Conservation (phyloP, 2,888 invertebrate species). For the Tanytarsus gracilentus region DNA sequence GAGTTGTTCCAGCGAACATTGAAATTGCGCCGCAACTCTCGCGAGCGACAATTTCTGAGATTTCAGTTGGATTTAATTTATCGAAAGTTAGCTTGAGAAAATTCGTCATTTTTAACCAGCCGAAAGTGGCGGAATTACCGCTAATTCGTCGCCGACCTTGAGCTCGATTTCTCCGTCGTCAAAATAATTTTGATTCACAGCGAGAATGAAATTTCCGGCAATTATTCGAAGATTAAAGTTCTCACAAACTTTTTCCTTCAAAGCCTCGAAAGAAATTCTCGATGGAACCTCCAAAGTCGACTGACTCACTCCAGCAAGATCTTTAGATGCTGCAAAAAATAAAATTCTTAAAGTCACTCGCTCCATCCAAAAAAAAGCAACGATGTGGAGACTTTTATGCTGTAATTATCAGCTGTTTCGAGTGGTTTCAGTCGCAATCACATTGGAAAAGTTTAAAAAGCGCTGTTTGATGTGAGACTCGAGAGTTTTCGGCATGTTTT, state of each 20-base stretch:
- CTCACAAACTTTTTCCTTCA: conserved; percentile 53
- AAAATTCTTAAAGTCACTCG: conserved; percentile 56
- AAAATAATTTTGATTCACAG: conserved; percentile 75
- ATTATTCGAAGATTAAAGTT: conserved; percentile 59
- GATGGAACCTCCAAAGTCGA: conserved; percentile 47
- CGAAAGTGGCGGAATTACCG: conserved; percentile 89
- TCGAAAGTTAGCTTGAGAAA: conserved; percentile 57
- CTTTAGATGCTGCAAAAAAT: conserved; percentile 86
- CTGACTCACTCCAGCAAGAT: conserved; percentile 60
- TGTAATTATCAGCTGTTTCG: neutral
- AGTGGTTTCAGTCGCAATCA: too few relatives aligned
- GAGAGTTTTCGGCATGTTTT: too few relatives aligned
- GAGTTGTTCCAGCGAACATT: conserved; percentile 79
- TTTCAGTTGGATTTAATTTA: conserved; percentile 56
- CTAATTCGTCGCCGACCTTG: conserved; percentile 67
- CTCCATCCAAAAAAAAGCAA: conserved; percentile 6
- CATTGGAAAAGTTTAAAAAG: too few relatives aligned
- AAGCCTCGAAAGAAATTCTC: conserved; percentile 48
- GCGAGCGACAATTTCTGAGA: conserved; percentile 56
- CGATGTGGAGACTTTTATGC: neutral
- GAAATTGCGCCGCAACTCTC: conserved; percentile 80
- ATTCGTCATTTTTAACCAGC: conserved; percentile 87
- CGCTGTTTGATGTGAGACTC: too few relatives aligned
- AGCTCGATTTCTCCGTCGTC: conserved; percentile 49
- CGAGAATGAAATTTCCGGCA: conserved; percentile 61